Evolutionary conservation across 2,888 invertebrate genomes (phyloP), one percentile per base, ranked within the genome.

Genomic region (Aethes cnicana): DNA sequence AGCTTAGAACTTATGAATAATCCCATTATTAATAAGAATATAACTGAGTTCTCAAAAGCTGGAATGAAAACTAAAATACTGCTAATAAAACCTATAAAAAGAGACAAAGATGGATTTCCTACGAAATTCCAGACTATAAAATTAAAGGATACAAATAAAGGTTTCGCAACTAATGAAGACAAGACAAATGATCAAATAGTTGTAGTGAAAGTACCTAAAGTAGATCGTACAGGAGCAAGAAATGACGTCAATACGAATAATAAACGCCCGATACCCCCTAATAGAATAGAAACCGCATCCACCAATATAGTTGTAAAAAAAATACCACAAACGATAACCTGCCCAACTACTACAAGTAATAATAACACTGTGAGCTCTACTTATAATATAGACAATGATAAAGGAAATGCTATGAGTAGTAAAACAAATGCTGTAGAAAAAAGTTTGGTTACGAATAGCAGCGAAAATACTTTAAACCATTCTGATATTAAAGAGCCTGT

Each of bases 61-160:
- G 88, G 86, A 23, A 80, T 86, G 79, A 88, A 84, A 72, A 87
- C 88, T 2, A 88, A 89, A 72, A 85, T 89, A 61, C 68, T 89
- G 54, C 82, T 89, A 8, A 88, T 89, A 25, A 89, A 89, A 68
- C 87, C 87, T 30, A 81, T 88, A 11, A 81, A 84, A 55, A 73
- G 84, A 58, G 81, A 76, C 47, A 77, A 78, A 62, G 86, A 84
- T 60, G 78, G 80, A 2, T 59, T 62, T 1, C 70, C 85, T 14
- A 61, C 87, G 8, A 86, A 86, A 65, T 85, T 83, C 56, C 86
- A 86, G 70, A 88, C 85, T 92, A 74, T 97, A 93, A 90, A 97
- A 96, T 82, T 98, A 93, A 62, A 86, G 63, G 87, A 87, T 57
- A 71, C 79, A n/a, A 78, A 62, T 55, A 81, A 79, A 57, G 66